phyloP scores from a whole-genome alignment of 2,797 vertebrate species.

The Lagodon rhomboides region DNA sequence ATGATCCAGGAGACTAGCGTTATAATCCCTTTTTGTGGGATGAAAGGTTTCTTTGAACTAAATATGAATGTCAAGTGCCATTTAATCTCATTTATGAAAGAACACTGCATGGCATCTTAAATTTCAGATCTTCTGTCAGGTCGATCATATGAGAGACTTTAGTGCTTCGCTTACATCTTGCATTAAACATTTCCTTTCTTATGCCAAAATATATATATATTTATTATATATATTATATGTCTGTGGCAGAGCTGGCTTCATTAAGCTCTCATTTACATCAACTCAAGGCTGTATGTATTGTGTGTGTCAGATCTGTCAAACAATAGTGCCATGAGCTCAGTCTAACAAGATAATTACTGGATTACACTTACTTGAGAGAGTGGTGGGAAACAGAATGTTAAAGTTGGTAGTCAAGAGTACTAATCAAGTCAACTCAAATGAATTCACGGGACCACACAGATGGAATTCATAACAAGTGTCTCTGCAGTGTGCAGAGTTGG shows the following conservation, averaged over 20 bases:
- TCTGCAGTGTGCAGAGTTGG: constrained; percentile 52
- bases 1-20: neutral
- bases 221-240: neutral
- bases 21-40: neutral
- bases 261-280: constrained; percentile 8
- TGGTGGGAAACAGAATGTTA: constrained; percentile 24
- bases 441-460: constrained; percentile 58
- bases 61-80: constrained; percentile 6
- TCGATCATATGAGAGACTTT: neutral
- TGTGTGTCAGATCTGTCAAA: constrained; percentile 37
- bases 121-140: neutral
- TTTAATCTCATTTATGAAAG: constrained; percentile 5
- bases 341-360: constrained; percentile 19
- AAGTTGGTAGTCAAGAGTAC: constrained; percentile 23
- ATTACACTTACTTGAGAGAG: constrained; percentile 20
- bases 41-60: neutral
- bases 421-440: constrained; percentile 37
- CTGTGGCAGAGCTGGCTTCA: neutral
- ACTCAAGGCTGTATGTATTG: neutral
- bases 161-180: neutral
- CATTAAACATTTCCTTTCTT: neutral
- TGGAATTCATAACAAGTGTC: constrained; percentile 58
- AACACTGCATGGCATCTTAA: neutral
- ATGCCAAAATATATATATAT: neutral
- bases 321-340: neutral